A percentile compares a stretch with the other conserved stretches of the same genome.
These are phyloP conservation scores for Buphagus erythrorhynchus DNA, from an alignment of 2,797 vertebrate species.

Conservation along the genomic window DNA sequence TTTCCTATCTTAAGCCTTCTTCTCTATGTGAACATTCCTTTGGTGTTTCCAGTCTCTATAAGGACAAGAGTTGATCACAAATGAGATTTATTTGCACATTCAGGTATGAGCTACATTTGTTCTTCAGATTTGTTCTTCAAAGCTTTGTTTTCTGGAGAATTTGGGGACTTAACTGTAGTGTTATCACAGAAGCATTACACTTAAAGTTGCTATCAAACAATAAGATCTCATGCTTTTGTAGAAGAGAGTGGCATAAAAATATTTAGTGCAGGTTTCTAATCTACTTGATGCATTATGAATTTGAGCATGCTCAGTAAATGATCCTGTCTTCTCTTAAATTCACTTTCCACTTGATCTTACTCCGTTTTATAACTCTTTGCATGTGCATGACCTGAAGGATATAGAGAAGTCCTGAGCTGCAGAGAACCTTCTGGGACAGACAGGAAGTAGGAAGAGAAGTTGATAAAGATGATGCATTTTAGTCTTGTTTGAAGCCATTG, in stretches of 20 bases:
- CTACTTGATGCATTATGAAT: constrained; percentile 55
- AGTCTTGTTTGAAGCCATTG: not conserved
- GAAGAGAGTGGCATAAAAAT: not conserved
- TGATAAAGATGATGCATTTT: not conserved
- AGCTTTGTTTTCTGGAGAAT: no score
- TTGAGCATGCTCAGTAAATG: constrained; percentile 82
- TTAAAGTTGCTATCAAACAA: not conserved
- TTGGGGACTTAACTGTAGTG: not conserved
- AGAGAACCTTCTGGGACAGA: constrained; percentile 49
- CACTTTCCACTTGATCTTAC: constrained; percentile 36
- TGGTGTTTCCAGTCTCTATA: not conserved
- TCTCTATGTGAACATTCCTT: not conserved
- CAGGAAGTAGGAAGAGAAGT: not conserved
- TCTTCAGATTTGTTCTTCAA: constrained; percentile 20
- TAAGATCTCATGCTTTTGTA: not conserved
- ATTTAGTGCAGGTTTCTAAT: not conserved
- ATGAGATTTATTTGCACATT: constrained; percentile 5
- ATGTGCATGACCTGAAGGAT: constrained; percentile 78
- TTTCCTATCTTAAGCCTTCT: not conserved
- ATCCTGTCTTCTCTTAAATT: constrained; percentile 46
- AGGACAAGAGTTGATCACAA: not conserved
- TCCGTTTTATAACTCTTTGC: constrained; percentile 66
- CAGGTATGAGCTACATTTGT: not conserved
- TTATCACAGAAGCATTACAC: not conserved
- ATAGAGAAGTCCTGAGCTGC: constrained; percentile 51